Evolutionary conservation across 2,888 invertebrate genomes (phyloP).

Genomic region (Eurytoma adleriae): DNA sequence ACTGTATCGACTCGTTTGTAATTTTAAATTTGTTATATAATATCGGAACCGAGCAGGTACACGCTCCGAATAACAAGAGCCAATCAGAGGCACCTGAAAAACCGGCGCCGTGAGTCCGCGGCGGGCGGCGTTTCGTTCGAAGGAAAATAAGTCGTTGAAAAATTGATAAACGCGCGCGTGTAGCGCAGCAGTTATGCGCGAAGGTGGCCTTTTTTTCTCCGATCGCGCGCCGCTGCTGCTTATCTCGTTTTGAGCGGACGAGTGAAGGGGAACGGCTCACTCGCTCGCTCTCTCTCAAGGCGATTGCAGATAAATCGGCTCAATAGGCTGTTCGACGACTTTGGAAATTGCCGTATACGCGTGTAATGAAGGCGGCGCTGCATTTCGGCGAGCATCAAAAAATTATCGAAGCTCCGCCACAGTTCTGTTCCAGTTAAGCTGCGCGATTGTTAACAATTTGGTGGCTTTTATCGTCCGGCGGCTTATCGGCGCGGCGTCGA

Average conservation of each 20-base stretch:
- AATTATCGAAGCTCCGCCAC: too few relatives aligned
- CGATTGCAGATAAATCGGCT: constrained; percentile 44
- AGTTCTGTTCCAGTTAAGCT: neutral
- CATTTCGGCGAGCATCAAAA: too few relatives aligned
- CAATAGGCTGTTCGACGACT: constrained; percentile 50
- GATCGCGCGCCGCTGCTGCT: too few relatives aligned
- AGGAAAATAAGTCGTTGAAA: constrained; percentile 24
- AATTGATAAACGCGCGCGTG: constrained; percentile 53
- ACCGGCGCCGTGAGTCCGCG: constrained; percentile 40
- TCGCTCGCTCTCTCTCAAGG: neutral
- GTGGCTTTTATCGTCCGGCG: constrained; percentile 19
- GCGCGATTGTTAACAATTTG: constrained; percentile 17
- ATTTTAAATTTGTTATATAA: constrained; percentile 4
- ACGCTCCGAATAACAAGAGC: constrained; percentile 29
- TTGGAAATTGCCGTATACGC: constrained; percentile 42
- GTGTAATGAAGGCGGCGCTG: constrained; percentile 22
- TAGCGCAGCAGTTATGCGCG: constrained; percentile 40
- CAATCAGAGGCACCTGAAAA: constrained; percentile 17
- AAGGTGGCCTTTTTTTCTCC: constrained; percentile 17
- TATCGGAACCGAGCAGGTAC: constrained; percentile 8
- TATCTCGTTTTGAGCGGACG: neutral
- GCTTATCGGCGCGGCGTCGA: neutral
- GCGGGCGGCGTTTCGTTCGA: neutral
- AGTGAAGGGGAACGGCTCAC: neutral
- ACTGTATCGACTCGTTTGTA: constrained; percentile 22